phyloP scores from a whole-genome alignment of 2,797 vertebrate species.

The Brachyalestes nurse region DNA sequence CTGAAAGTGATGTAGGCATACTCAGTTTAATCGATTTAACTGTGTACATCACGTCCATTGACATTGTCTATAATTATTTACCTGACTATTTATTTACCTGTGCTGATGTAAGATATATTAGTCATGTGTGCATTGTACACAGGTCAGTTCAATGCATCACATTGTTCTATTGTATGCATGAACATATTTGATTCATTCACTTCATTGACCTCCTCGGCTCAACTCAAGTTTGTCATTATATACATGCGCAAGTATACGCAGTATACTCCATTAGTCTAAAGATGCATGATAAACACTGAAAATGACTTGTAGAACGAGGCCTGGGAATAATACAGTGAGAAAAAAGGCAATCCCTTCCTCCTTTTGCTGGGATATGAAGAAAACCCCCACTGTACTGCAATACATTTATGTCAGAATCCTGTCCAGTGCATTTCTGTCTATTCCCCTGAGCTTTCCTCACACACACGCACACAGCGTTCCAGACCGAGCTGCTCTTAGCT shows the following conservation, averaged over 20 bases:
- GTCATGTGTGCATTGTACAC: too few relatives aligned
- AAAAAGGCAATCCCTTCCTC: not conserved
- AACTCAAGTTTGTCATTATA: not conserved
- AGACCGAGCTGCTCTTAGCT: constrained; percentile 66
- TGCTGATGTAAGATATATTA: too few relatives aligned
- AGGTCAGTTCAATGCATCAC: too few relatives aligned
- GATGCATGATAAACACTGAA: not conserved
- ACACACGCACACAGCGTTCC: constrained; percentile 68
- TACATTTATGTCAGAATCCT: constrained; percentile 67
- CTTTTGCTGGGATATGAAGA: constrained; percentile 14
- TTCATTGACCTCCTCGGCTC: not conserved
- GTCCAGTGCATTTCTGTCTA: constrained; percentile 76
- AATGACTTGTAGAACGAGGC: not conserved
- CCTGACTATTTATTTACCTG: too few relatives aligned
- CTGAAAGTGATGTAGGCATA: too few relatives aligned
- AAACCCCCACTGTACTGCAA: constrained; percentile 29
- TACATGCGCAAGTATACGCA: not conserved
- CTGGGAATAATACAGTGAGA: constrained; percentile 12
- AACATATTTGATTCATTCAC: not conserved
- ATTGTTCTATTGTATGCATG: not conserved
- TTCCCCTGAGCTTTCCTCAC: constrained; percentile 73
- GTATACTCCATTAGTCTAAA: not conserved
- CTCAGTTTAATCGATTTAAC: too few relatives aligned
- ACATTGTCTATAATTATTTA: too few relatives aligned
- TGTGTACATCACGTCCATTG: too few relatives aligned